Conservation (phyloP, 2,113 vertebrate genomes). For the Corynorhinus townsendii region DNA sequence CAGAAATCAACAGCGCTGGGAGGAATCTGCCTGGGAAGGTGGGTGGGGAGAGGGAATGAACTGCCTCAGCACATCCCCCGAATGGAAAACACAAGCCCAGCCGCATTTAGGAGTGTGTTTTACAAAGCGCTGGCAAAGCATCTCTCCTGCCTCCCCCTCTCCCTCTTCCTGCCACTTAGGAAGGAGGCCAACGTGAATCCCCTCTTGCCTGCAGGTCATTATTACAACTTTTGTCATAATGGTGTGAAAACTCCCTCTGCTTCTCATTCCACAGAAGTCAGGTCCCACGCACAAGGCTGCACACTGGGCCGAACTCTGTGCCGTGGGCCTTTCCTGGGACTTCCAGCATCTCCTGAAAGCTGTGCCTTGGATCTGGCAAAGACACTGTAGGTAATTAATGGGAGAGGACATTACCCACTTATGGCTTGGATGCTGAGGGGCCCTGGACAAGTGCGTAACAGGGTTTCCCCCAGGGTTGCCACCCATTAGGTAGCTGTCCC, state of each 20-base stretch:
- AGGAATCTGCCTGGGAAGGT: slow-evolving; percentile 50
- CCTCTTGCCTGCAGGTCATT: not conserved
- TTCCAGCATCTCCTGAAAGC: not conserved
- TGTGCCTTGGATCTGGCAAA: not conserved
- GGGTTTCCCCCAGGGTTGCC: not conserved
- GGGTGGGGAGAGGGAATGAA: slow-evolving; percentile 48
- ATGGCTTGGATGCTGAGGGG: not conserved
- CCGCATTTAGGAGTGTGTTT: not conserved
- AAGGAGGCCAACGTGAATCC: not conserved
- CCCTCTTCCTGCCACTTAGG: not conserved
- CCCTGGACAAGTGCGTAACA: not conserved
- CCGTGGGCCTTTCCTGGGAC: not conserved
- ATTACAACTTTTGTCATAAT: not conserved
- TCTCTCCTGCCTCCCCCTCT: not conserved
- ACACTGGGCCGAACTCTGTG: not conserved
- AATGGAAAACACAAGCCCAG: slow-evolving; percentile 47
- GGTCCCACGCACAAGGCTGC: rapidly evolving
- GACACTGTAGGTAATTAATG: rapidly evolving
- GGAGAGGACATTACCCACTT: not conserved
- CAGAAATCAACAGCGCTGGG: slow-evolving; percentile 48
- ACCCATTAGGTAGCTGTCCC: too few relatives aligned
- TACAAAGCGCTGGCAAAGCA: slow-evolving; percentile 51
- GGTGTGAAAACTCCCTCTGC: not conserved
- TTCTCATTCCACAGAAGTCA: not conserved
- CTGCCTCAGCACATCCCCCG: slow-evolving; percentile 15